A percentile compares a stretch with the other conserved stretches of the same genome.
Evolutionary conservation across 2,113 vertebrate genomes (phyloP).

Genomic region (Mystacornis crossleyi): DNA sequence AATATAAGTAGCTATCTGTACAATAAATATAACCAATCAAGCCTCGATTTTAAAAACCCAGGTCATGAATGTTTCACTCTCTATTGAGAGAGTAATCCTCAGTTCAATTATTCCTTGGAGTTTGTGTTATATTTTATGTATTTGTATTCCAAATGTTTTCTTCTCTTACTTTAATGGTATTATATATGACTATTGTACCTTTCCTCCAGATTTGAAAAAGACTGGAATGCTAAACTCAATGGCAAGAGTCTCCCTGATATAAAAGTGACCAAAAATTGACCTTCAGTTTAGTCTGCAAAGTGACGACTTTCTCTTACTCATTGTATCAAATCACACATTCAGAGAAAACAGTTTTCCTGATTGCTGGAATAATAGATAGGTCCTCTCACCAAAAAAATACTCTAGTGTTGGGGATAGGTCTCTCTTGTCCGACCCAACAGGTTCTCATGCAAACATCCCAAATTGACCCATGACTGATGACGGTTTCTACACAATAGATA

Average conservation of each 20-base stretch:
- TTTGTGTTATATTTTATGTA: not conserved
- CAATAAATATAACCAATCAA: not conserved
- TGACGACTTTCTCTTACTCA: not conserved
- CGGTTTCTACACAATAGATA: not conserved
- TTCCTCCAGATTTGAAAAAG: not conserved
- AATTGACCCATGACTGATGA: not conserved
- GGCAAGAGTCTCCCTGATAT: not conserved
- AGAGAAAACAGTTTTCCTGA: not conserved
- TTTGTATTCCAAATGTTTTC: not conserved
- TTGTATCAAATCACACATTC: not conserved
- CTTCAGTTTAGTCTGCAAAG: not conserved
- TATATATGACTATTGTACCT: not conserved
- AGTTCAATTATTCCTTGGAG: not conserved
- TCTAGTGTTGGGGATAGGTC: fast-evolving
- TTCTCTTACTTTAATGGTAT: not conserved
- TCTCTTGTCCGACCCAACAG: not conserved
- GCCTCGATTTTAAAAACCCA: not conserved
- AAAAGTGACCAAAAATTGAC: not conserved
- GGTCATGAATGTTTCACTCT: not conserved
- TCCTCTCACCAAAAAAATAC: not conserved
- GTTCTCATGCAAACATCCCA: not conserved
- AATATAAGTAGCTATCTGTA: not conserved
- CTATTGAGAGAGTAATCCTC: not conserved
- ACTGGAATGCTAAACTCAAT: not conserved
- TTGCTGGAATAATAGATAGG: not conserved